Conservation (phyloP, 2,797 vertebrate genomes). For the Sebastes alutus region DNA sequence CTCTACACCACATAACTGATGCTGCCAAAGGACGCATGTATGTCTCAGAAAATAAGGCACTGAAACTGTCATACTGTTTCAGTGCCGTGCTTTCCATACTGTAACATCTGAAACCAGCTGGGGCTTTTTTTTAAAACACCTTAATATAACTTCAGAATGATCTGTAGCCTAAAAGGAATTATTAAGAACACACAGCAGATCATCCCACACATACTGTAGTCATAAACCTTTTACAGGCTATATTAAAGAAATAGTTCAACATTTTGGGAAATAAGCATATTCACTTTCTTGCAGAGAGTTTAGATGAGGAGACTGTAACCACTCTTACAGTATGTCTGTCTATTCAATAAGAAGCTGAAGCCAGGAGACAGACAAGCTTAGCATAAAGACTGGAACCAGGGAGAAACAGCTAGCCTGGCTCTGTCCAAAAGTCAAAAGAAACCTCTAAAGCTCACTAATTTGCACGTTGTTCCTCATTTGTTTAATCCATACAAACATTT, state of each 20-base stretch:
- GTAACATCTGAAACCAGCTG: neutral
- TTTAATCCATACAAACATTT: neutral
- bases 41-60: neutral
- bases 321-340: no score
- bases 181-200: neutral
- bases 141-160: neutral
- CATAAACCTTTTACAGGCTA: neutral
- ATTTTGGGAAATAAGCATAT: neutral
- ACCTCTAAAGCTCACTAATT: neutral
- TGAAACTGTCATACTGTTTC: slow-evolving; percentile 4
- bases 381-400: neutral
- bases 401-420: neutral
- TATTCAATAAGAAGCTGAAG: no score
- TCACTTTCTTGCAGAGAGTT: neutral
- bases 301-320: no score
- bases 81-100: neutral
- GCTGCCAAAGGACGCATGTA: neutral
- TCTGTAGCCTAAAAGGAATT: neutral
- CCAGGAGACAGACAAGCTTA: neutral
- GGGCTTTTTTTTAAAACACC: neutral
- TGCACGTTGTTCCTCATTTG: neutral
- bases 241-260: neutral
- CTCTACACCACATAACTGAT: neutral
- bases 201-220: neutral
- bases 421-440: neutral